Percentiles rank a stretch among this genome's conserved stretches.
Evolutionary conservation across 2,113 vertebrate genomes (phyloP).

Genomic region (Chloropsis cyanopogon): DNA sequence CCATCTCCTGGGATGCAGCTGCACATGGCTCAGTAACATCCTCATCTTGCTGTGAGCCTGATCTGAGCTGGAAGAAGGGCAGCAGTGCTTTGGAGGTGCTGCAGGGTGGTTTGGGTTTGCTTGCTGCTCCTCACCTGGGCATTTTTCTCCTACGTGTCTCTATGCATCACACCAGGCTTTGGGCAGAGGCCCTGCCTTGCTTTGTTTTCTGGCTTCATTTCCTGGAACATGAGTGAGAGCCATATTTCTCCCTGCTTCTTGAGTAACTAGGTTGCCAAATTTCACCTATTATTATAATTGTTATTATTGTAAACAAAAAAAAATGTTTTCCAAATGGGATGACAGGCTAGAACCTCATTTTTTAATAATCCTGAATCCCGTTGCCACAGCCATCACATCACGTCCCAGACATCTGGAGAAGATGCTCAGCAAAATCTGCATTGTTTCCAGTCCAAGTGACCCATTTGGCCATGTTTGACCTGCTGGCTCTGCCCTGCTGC

Average conservation of each 20-base stretch:
- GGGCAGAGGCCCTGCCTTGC: not conserved
- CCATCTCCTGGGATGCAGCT: fast-evolving
- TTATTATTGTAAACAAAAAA: not conserved
- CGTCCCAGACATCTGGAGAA: not conserved
- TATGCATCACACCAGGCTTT: not conserved
- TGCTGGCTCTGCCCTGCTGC: fast-evolving
- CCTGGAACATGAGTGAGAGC: not conserved
- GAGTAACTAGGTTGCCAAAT: not conserved
- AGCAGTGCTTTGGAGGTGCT: not conserved
- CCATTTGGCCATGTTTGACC: not conserved
- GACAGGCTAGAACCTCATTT: not conserved
- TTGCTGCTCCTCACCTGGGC: not conserved
- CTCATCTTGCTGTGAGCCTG: not conserved
- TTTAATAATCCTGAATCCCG: not conserved
- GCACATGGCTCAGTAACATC: not conserved
- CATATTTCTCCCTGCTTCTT: not conserved
- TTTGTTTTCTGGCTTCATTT: not conserved
- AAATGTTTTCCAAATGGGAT: not conserved
- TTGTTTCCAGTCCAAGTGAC: not conserved
- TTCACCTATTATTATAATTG: not conserved
- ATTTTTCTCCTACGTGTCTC: not conserved
- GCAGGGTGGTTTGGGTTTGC: not conserved
- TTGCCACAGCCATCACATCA: not conserved
- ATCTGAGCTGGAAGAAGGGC: not conserved
- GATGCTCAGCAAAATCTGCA: not conserved